Conservation (phyloP, 2,113 vertebrate genomes). For the Myodes glareolus region DNA sequence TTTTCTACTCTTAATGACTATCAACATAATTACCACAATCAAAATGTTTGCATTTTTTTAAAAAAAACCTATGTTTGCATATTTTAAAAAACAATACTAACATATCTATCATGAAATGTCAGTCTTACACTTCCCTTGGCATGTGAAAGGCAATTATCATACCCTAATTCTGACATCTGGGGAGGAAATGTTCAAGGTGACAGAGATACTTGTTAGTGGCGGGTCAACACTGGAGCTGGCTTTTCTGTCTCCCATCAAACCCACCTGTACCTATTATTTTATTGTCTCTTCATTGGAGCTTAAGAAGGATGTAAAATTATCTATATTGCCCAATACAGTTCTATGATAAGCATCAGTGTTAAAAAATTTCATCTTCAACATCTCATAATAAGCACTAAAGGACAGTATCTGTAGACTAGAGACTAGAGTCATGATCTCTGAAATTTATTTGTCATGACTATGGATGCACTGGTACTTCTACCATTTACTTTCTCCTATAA, state of each 20-base stretch:
- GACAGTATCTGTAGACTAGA: neutral
- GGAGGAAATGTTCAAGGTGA: neutral
- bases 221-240: neutral
- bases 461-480: too few relatives aligned
- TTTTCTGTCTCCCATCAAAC: neutral
- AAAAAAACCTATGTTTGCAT: too few relatives aligned
- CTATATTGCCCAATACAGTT: neutral
- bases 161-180: neutral
- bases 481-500: neutral
- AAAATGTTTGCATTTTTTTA: constrained; percentile 11
- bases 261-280: neutral
- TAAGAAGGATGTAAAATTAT: neutral
- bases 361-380: neutral
- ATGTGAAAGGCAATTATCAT: neutral
- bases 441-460: neutral
- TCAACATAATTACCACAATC: neutral
- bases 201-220: neutral
- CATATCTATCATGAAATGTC: neutral
- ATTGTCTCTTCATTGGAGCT: neutral
- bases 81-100: constrained; percentile 14
- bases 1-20: constrained; percentile 26
- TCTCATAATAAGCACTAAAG: neutral
- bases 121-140: neutral
- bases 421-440: neutral
- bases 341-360: neutral